phyloP scores from a whole-genome alignment of 1,140 invertebrate species.

The Plodia interpunctella region DNA sequence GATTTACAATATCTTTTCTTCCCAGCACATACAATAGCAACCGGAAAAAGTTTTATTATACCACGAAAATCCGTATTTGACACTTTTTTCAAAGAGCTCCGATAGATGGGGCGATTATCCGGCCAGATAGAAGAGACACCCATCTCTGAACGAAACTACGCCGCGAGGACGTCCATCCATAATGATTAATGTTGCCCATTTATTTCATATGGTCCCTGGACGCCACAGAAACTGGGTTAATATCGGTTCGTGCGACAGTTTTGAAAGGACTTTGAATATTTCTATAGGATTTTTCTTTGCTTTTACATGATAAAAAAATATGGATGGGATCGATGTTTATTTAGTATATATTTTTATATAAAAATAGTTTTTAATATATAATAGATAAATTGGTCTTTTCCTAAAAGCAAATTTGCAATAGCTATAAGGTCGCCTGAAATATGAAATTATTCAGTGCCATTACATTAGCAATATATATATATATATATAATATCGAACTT shows the following conservation, averaged over 20 bases:
- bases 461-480: too few relatives aligned
- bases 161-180: constrained; percentile 47
- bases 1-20: too few relatives aligned
- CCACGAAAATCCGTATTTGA: constrained; percentile 11
- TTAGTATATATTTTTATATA: too few relatives aligned
- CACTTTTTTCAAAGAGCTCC: constrained; percentile 21
- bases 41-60: background rate
- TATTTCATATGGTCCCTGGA: constrained; percentile 45
- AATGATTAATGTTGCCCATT: constrained; percentile 68
- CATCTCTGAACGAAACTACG: constrained; percentile 35
- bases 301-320: too few relatives aligned
- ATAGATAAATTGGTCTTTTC: too few relatives aligned
- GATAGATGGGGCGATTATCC: constrained; percentile 36
- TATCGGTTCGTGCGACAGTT: constrained; percentile 4
- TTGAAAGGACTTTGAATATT: background rate
- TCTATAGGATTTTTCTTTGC: background rate
- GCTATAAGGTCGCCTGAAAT: too few relatives aligned
- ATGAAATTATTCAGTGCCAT: too few relatives aligned
- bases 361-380: too few relatives aligned
- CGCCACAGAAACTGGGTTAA: background rate
- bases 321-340: too few relatives aligned
- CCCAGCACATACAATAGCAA: background rate
- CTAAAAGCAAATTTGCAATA: too few relatives aligned
- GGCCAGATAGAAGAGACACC: constrained; percentile 42
- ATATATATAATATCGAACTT: too few relatives aligned